Base-by-base conservation (phyloP, 2,888 invertebrate species). In the Campopleginae sp. region DNA sequence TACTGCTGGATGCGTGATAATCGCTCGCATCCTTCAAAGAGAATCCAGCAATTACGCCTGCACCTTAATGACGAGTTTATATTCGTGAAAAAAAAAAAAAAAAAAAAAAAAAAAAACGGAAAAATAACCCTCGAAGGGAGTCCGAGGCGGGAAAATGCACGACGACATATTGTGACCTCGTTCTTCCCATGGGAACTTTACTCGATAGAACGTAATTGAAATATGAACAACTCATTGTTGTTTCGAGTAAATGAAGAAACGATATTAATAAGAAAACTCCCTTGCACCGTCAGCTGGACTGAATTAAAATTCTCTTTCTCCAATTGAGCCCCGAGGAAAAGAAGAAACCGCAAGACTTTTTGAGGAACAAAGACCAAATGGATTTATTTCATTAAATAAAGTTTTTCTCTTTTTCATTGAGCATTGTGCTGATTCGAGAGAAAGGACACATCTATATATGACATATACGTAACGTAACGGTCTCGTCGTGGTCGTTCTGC, bases 401-500 rank as follows among this genome's bases (percentile, higher is more conserved):
- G 2, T 61, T 66, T 27, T 68, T 63, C 8, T 66, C 61, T 78
- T 33, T 58, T 65, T 65, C 51, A 79, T 58, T 46, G 71, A 70
- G 77, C 74, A 48, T 78, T 44, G 75, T 80, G 70, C 44, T 65
- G 76, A 71, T 80, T 76, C 71, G 71, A 80, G 80, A 81, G 81
- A 84, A 82, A 78, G 86, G 83, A 65, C 23, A 65, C 27, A 65
- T 65, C 38, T 58, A 68, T 46, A 80, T 65, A 65, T 54, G 46
- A 42, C 27, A 19, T 68, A 23, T 17, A 85, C 76, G 77, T 61
- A 80, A 89, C 89, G 90, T 92, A 93, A 92, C 92, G 93, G 93
- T 90, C n/a, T n/a, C 90, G 63, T 74, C 63, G 83, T 23, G 14
- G 65, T 85, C 89, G 92, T 93, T 93, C 91, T 92, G 93, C 92